Evolutionary conservation across 2,888 invertebrate species (phyloP).

Genomic region (Reticulitermes lucifugus): DNA sequence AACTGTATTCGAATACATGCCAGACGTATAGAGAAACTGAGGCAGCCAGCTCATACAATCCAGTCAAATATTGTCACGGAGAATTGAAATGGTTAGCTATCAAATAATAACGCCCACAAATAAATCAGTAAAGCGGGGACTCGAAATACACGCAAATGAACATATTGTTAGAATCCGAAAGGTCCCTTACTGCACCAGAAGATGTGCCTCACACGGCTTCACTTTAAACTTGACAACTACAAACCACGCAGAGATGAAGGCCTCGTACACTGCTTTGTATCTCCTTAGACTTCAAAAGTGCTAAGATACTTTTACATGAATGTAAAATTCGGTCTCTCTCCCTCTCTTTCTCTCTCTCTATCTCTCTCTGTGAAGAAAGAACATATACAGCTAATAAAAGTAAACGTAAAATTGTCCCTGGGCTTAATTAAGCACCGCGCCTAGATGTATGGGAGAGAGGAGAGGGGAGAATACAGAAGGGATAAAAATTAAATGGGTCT

Average conservation of each 20-base stretch:
- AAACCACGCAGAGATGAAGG: not conserved
- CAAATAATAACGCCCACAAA: not conserved
- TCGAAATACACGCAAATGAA: not conserved
- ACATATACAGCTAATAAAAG: no score
- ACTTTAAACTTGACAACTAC: not conserved
- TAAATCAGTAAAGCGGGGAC: not conserved
- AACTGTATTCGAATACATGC: not conserved
- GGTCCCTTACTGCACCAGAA: not conserved
- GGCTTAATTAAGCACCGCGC: no score
- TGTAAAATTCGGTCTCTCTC: no score
- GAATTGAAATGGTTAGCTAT: not conserved
- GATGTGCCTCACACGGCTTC: not conserved
- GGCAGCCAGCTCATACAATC: not conserved
- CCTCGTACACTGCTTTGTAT: no score
- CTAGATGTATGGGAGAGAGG: no score
- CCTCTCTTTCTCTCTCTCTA: no score
- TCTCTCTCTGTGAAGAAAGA: no score
- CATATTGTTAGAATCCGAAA: constrained; percentile 17
- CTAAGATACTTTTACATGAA: no score
- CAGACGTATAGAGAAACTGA: not conserved
- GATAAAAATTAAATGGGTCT: no score
- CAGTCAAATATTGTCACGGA: not conserved
- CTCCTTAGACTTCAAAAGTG: no score
- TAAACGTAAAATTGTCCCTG: no score
- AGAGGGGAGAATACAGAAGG: no score